These are phyloP conservation scores for Dicrostonyx torquatus DNA, from an alignment of 2,797 vertebrate species.

Conservation along the genomic window DNA sequence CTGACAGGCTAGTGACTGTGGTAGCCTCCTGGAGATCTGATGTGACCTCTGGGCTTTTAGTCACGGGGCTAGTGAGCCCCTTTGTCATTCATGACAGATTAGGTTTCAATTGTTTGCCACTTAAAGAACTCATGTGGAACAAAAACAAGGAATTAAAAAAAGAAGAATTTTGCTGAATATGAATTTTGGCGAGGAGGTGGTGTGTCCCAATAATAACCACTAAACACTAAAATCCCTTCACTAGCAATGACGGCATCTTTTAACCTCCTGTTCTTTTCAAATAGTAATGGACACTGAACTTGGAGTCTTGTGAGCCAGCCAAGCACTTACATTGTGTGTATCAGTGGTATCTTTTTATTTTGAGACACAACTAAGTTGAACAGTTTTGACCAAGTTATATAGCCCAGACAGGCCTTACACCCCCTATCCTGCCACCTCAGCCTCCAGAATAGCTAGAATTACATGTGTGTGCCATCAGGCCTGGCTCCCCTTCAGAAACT, in stretches of 20 bases:
- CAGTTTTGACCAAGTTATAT: neutral
- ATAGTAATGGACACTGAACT: neutral
- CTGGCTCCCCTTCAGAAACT: neutral
- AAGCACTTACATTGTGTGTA: neutral
- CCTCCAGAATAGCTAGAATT: neutral
- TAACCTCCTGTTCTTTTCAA: neutral
- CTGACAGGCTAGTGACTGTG: neutral
- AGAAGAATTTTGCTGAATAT: neutral
- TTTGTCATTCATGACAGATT: neutral
- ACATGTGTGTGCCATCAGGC: neutral
- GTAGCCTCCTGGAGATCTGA: neutral
- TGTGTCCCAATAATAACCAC: neutral
- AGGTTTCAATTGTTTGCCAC: neutral
- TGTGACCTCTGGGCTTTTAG: neutral
- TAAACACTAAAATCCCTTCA: neutral
- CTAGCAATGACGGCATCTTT: neutral
- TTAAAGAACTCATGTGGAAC: neutral
- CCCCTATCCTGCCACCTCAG: neutral
- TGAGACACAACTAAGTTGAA: neutral
- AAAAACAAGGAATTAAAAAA: neutral
- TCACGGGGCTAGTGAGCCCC: neutral
- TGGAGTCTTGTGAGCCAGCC: neutral
- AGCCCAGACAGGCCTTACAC: neutral
- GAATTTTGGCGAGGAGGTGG: neutral
- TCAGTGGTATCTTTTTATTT: neutral